Base-by-base conservation (phyloP, 2,888 invertebrate species). In the Steinernema hermaphroditum region DNA sequence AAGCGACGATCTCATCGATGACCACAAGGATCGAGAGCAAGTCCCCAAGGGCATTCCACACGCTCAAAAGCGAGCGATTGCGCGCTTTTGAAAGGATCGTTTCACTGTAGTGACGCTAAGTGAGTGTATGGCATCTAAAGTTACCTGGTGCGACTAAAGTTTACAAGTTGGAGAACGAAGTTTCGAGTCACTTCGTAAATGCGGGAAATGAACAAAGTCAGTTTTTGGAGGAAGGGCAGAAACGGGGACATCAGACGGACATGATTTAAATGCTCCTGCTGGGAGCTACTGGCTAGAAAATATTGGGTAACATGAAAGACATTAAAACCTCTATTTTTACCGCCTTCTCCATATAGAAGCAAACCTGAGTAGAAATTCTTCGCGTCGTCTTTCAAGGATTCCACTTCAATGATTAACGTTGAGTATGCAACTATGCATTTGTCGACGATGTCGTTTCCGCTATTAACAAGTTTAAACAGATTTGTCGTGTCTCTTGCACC, bases 391-490 rank as follows among this genome's bases (percentile, higher is more conserved):
- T 91, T 90, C 19, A 94, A 88, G 71, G 90, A 87, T 72, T 90
- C 89, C 74, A 93, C 91, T 89, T 95, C 94, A 80, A 91, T 90
- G 87, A 93, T 93, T 0, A 94, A 88, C 9, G 92, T 91, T 19
- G 92, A 91, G 74, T 95, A 90, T 0, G 93, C 92, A 50, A 92
- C 91, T 9, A 95, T 88, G 62, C 94, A 86, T 80, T 89, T 89
- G 82, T 89, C 88, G 57, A 94, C 90, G 69, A 92, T 89, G 85
- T 92, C 92, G 86, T 93, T 93, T 87, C 75, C 75, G 54, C 74
- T 74, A 24, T 74, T 68, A 1, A 62, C 62, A 16, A 62, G 62
- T 24, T 29, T 29, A 19, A 62, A 29, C 62, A 62, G 19, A 62
- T 62, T 29, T 34, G 62, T 14, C 29, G 62, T 62, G 16, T 62